Evolutionary conservation across 2,888 invertebrate genomes (phyloP).

Genomic region (Stomorhina lunata): DNA sequence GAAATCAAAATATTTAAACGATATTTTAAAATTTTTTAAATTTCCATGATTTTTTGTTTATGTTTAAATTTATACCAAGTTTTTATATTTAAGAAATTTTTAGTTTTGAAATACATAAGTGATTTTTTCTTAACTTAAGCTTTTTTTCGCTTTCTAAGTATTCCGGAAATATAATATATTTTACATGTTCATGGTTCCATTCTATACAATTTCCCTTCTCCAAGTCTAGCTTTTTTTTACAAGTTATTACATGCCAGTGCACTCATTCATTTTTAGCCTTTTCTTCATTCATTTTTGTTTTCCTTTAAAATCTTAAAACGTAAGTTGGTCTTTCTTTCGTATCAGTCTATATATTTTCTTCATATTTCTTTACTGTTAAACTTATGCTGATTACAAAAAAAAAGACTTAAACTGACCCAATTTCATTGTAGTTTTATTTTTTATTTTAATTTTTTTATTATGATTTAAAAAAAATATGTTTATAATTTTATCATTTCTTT

Average conservation of each 20-base stretch:
- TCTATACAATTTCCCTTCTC: background rate
- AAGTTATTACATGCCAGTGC: background rate
- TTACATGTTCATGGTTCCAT: constrained; percentile 19
- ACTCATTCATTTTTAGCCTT: constrained; percentile 8
- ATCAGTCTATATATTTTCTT: constrained; percentile 27
- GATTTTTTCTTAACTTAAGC: background rate
- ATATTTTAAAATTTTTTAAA: too few species aligned
- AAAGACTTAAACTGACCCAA: constrained; percentile 54
- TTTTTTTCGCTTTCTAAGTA: constrained; percentile 55
- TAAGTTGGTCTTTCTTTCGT: constrained; percentile 40
- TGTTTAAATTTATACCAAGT: too few species aligned
- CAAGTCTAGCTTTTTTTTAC: constrained; percentile 5
- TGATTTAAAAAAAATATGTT: constrained; percentile 30
- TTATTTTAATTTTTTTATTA: constrained; percentile 13
- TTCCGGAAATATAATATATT: constrained; percentile 71
- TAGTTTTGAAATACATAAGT: too few species aligned
- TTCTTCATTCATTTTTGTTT: constrained; percentile 7
- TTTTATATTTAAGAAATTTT: too few species aligned
- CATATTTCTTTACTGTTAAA: constrained; percentile 35
- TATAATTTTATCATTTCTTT: constrained; percentile 32
- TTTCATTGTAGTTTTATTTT: constrained; percentile 25
- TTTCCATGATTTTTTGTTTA: background rate
- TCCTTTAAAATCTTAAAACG: constrained; percentile 3
- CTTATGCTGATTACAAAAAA: constrained; percentile 55
- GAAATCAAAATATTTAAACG: too few species aligned